A percentile compares a stretch with the other conserved stretches of the same genome.
Evolutionary conservation across 2,113 vertebrate genomes (phyloP).

Genomic region (Elephantulus edwardii): DNA sequence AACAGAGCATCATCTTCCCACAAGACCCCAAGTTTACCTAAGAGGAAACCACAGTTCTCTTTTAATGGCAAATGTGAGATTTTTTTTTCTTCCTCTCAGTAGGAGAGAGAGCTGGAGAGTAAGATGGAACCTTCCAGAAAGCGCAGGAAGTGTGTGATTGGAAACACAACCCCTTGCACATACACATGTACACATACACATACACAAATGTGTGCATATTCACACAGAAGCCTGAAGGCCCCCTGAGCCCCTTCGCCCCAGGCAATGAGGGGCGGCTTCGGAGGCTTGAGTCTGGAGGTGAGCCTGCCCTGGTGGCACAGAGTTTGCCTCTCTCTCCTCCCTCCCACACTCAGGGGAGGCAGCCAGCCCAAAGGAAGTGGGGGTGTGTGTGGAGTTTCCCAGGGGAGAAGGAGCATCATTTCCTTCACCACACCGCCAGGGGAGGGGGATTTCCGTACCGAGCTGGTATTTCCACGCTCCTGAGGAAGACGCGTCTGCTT

Average conservation of each 20-base stretch:
- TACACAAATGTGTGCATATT: background rate
- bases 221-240: background rate
- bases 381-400: conserved; percentile 59
- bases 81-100: rapidly evolving
- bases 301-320: background rate
- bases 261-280: background rate
- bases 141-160: background rate
- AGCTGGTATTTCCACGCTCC: background rate
- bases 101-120: background rate
- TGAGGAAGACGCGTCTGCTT: background rate
- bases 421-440: too few species aligned
- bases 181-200: too few species aligned
- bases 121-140: background rate
- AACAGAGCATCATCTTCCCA: background rate
- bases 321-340: background rate
- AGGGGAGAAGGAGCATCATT: background rate
- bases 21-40: background rate
- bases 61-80: background rate
- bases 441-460: conserved; percentile 62
- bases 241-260: background rate
- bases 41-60: background rate
- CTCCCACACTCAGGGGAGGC: background rate
- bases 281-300: background rate
- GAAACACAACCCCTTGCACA: background rate
- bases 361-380: background rate